Percentiles rank a stretch among this genome's conserved stretches.
Evolutionary conservation across 2,888 invertebrate genomes (phyloP).

Genomic region (Pteria penguin): DNA sequence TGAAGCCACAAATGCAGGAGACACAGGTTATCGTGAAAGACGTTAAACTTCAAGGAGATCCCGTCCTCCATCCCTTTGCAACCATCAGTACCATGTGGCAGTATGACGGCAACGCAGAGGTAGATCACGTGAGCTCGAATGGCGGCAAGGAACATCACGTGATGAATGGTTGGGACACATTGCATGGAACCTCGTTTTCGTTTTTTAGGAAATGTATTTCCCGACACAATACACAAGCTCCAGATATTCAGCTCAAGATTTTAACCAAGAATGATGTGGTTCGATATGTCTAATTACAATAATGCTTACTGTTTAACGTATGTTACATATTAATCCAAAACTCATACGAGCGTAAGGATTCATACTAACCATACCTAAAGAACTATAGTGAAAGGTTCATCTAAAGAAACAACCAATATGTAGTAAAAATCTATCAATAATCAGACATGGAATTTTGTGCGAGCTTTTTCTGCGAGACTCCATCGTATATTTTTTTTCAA

Average conservation of each 20-base stretch:
- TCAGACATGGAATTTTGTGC: too few relatives aligned
- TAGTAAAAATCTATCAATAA: too few relatives aligned
- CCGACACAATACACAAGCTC: conserved; percentile 59
- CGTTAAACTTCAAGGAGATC: conserved; percentile 19
- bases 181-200: conserved; percentile 52
- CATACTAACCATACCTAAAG: too few relatives aligned
- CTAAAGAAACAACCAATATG: too few relatives aligned
- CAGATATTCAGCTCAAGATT: conserved; percentile 48
- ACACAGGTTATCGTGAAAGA: conserved; percentile 43
- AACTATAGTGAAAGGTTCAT: too few relatives aligned
- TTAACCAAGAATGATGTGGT: conserved; percentile 32
- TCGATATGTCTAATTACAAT: conserved; percentile 15
- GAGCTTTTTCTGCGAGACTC: too few relatives aligned
- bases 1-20: conserved; percentile 31
- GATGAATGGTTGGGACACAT: conserved; percentile 46
- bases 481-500: too few relatives aligned
- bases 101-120: conserved; percentile 58
- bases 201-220: conserved; percentile 59
- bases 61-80: conserved; percentile 47
- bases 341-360: too few relatives aligned
- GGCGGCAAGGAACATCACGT: conserved; percentile 37
- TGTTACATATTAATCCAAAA: too few relatives aligned
- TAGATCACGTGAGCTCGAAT: conserved; percentile 56
- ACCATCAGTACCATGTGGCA: conserved; percentile 62
- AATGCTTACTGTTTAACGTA: too few relatives aligned